Conservation (phyloP, 2,113 vertebrate genomes). For the Ictalurus furcatus region DNA sequence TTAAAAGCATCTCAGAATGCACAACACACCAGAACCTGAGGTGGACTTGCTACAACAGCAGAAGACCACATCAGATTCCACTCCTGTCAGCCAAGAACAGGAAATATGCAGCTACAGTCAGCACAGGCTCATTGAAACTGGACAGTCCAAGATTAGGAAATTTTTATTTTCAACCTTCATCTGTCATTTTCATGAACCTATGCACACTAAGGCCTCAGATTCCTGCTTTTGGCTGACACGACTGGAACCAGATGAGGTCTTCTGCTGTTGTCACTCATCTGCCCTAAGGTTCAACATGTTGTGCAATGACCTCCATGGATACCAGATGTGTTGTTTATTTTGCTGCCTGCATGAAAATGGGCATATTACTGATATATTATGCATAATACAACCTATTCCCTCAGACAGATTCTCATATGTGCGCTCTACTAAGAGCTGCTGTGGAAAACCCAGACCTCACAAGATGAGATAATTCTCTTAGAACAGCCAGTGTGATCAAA, state of each 20-base stretch:
- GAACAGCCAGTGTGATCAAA: background rate
- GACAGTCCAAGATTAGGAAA: background rate
- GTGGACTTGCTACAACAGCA: background rate
- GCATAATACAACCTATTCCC: background rate
- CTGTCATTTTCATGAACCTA: background rate
- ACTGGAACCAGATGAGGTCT: background rate
- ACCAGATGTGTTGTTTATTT: background rate
- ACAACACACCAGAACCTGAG: background rate
- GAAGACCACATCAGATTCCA: background rate
- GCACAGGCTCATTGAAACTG: background rate
- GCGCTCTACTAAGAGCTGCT: background rate
- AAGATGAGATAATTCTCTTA: background rate
- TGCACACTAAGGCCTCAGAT: background rate
- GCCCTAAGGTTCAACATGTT: background rate
- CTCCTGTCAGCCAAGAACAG: background rate
- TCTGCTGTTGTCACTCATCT: slow-evolving; percentile 8
- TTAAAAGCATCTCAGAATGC: background rate
- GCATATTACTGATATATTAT: background rate
- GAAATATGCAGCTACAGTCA: background rate
- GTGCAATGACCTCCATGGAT: slow-evolving; percentile 4
- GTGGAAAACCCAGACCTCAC: background rate
- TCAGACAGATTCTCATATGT: slow-evolving; percentile 3
- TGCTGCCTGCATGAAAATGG: background rate
- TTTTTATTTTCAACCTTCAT: background rate
- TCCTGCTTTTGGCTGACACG: background rate